Evolutionary conservation across 1,140 invertebrate genomes (phyloP).

Genomic region (Probaryconus sp.): DNA sequence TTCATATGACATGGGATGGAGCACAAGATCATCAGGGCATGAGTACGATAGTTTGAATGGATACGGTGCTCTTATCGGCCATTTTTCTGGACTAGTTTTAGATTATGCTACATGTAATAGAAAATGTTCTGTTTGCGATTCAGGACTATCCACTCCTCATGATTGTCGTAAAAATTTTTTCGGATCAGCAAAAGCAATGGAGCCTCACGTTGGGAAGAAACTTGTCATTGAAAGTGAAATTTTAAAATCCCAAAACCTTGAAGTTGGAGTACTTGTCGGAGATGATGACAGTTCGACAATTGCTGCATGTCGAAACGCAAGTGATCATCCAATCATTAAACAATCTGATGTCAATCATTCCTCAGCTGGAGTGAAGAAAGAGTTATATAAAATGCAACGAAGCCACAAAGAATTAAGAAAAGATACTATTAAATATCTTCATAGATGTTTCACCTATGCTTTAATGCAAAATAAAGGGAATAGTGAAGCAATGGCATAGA

Average conservation of each 20-base stretch:
- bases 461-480: conserved; percentile 40
- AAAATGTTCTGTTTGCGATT: too few relatives aligned
- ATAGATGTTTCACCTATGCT: conserved; percentile 36
- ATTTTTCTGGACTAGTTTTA: too few relatives aligned
- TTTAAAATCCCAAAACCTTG: conserved; percentile 17
- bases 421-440: conserved; percentile 39
- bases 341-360: conserved; percentile 32
- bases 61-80: too few relatives aligned
- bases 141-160: too few relatives aligned
- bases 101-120: too few relatives aligned
- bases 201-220: conserved; percentile 19
- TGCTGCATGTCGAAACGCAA: conserved; percentile 5
- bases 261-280: conserved; percentile 19
- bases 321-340: conserved; percentile 14
- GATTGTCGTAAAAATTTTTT: too few relatives aligned
- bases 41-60: too few relatives aligned
- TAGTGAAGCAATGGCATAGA: conserved; percentile 14
- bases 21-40: too few relatives aligned
- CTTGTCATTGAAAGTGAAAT: conserved; percentile 13
- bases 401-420: conserved; percentile 22
- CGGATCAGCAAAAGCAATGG: conserved; percentile 39
- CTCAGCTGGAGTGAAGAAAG: conserved; percentile 21
- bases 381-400: conserved; percentile 21
- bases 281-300: conserved; percentile 42
- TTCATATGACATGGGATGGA: too few relatives aligned